Conservation (phyloP, 2,113 vertebrate species). For the Otolemur garnettii region DNA sequence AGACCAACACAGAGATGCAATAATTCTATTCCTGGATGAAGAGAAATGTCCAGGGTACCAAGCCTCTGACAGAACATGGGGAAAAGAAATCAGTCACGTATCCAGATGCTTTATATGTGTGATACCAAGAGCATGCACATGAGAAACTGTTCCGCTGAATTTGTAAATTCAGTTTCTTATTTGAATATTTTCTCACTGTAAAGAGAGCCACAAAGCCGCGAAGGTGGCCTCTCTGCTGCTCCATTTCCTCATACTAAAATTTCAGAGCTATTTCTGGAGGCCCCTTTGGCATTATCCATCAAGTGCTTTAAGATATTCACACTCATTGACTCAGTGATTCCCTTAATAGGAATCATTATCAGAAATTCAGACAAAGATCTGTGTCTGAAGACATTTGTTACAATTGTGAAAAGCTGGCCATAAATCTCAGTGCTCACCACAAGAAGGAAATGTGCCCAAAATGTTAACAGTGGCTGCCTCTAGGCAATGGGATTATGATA, state of each 20-base stretch:
- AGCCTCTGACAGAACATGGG: not conserved
- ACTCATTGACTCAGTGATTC: not conserved
- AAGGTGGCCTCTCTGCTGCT: not conserved
- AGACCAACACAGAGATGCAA: not conserved
- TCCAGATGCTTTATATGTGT: not conserved
- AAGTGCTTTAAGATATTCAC: not conserved
- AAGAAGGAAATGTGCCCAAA: not conserved
- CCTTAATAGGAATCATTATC: constrained; percentile 24
- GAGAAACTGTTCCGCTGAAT: not conserved
- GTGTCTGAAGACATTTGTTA: not conserved
- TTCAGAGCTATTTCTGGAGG: constrained; percentile 22
- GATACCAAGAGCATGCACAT: not conserved
- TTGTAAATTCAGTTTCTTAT: not conserved
- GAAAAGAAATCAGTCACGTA: not conserved
- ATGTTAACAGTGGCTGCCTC: not conserved
- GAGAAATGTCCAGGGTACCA: not conserved
- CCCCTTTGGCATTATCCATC: not conserved
- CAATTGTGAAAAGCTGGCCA: not conserved
- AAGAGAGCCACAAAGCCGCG: not conserved
- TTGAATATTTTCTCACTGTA: not conserved
- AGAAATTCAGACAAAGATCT: constrained; percentile 7
- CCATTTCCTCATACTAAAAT: not conserved
- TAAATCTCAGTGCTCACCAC: not conserved
- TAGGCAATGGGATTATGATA: not conserved
- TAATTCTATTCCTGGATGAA: not conserved